A percentile compares a stretch with the other conserved stretches of the same genome.
These are phyloP conservation scores for Aplysina aerophoba DNA, from an alignment of 37 sponge, comb jelly and placozoan species.

Conservation along the genomic window DNA sequence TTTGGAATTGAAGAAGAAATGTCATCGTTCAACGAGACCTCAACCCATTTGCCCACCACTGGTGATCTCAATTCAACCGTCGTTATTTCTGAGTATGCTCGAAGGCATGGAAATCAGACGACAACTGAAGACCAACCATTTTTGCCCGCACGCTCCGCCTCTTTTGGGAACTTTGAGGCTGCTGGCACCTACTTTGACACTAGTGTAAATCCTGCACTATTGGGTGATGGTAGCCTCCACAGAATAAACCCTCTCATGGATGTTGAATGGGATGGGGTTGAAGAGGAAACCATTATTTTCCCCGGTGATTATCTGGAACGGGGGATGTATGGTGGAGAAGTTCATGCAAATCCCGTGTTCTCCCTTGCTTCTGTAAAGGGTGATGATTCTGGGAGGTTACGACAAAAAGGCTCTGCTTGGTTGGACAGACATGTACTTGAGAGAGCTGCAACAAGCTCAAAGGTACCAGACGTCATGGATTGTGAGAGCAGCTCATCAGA, in stretches of 20 bases:
- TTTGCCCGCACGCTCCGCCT: not conserved
- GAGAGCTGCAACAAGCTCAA: too few relatives aligned
- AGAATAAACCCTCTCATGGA: not conserved
- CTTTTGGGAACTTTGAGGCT: not conserved
- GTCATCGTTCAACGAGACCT: slow-evolving; percentile 29
- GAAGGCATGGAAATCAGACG: slow-evolving; percentile 1
- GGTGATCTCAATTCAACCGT: slow-evolving; percentile 57
- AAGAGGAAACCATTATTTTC: not conserved
- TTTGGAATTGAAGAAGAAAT: slow-evolving; percentile 14
- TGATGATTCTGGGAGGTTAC: not conserved
- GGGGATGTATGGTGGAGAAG: not conserved
- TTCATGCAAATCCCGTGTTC: not conserved
- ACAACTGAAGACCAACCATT: not conserved
- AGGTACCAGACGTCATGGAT: too few relatives aligned
- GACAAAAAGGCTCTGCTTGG: not conserved
- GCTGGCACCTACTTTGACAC: not conserved
- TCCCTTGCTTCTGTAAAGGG: not conserved
- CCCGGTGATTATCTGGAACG: not conserved
- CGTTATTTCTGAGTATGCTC: slow-evolving; percentile 47
- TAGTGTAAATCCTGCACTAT: not conserved
- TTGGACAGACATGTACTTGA: too few relatives aligned
- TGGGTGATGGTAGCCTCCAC: not conserved
- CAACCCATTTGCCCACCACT: slow-evolving; percentile 34
- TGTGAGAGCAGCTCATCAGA: too few relatives aligned
- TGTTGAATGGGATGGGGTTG: not conserved